phyloP scores from a whole-genome alignment of 2,113 vertebrate species.

The Cercopithecus mona region DNA sequence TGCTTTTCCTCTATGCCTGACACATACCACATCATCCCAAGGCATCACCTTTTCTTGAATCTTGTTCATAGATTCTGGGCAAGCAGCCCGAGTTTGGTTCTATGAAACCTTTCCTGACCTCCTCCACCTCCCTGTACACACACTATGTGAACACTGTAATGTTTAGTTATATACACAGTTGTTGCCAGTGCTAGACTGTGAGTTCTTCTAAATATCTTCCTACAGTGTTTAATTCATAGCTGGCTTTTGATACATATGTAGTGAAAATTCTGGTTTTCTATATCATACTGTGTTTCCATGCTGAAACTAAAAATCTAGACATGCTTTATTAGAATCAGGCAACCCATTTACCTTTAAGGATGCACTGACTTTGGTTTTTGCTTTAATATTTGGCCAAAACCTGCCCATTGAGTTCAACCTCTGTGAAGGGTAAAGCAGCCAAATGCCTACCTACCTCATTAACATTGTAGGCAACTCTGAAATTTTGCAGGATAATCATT shows the following conservation, averaged over 20 bases:
- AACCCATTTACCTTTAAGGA: background rate
- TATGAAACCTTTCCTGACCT: background rate
- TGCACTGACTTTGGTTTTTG: background rate
- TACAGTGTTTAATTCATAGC: background rate
- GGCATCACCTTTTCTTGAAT: background rate
- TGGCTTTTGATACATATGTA: background rate
- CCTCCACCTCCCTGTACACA: accelerated
- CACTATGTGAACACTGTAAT: background rate
- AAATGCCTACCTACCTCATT: background rate
- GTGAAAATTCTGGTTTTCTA: background rate
- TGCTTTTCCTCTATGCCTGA: background rate
- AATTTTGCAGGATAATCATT: background rate
- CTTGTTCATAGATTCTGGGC: background rate
- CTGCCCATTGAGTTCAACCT: background rate
- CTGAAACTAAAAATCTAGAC: background rate
- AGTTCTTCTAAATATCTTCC: background rate
- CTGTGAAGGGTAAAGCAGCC: background rate
- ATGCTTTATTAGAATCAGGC: background rate
- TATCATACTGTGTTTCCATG: background rate
- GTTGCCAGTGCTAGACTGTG: background rate
- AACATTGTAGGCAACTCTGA: background rate
- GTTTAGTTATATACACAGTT: background rate
- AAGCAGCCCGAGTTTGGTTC: background rate
- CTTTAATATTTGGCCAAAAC: background rate
- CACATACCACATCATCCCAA: background rate